Conservation (phyloP, 2,113 vertebrate genomes). For the Cynoglossus semilaevis region DNA sequence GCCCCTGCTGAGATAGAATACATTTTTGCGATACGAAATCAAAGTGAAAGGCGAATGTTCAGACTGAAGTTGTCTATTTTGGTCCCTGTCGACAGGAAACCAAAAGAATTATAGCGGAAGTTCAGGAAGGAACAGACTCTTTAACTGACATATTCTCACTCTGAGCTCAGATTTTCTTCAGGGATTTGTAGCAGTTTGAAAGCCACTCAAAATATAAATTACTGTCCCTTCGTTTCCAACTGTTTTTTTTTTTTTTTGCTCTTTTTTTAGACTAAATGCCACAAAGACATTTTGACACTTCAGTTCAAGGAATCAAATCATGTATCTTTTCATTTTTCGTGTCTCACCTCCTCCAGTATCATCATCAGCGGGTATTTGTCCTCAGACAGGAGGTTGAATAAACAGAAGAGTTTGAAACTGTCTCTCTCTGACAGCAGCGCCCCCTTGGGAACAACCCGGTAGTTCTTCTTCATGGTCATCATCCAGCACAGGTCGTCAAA, state of each 20-base stretch:
- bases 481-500: slow-evolving; percentile 83
- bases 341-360: slow-evolving; percentile 75
- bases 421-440: slow-evolving; percentile 64
- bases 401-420: slow-evolving; percentile 80
- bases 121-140: slow-evolving; percentile 64
- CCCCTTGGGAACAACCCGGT: slow-evolving; percentile 38
- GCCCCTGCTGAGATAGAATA: too few relatives aligned
- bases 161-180: neutral
- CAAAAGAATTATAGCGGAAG: slow-evolving; percentile 50
- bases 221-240: too few relatives aligned
- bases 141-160: slow-evolving; percentile 48
- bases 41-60: slow-evolving; percentile 12
- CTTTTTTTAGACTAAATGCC: too few relatives aligned
- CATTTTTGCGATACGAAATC: neutral
- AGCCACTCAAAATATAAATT: neutral
- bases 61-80: slow-evolving; percentile 47
- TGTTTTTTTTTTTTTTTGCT: too few relatives aligned
- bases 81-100: slow-evolving; percentile 44
- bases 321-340: neutral
- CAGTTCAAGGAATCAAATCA: too few relatives aligned
- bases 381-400: slow-evolving; percentile 82
- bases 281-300: too few relatives aligned
- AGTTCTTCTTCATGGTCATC: slow-evolving; percentile 81
- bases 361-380: slow-evolving; percentile 79
- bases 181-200: neutral